Conservation (phyloP, 2,888 invertebrate species). For the Nymphalis c-album region DNA sequence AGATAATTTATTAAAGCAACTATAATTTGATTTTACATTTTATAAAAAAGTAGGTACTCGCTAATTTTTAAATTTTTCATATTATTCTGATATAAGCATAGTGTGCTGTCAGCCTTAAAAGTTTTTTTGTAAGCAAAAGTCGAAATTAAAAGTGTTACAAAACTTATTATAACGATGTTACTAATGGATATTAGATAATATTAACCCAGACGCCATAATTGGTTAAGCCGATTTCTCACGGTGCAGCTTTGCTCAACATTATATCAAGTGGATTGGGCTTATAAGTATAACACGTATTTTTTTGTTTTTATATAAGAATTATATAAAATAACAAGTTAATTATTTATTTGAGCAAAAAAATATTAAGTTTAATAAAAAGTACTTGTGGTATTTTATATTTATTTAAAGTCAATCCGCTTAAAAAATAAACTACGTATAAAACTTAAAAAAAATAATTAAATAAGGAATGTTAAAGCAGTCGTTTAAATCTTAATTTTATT, state of each 20-base stretch:
- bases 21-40: too few species aligned
- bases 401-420: too few species aligned
- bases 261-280: neutral
- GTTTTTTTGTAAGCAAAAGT: neutral
- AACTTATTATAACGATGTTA: neutral
- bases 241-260: neutral
- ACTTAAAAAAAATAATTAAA: neutral
- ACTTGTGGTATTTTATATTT: too few species aligned
- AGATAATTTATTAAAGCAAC: too few species aligned
- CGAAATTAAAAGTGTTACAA: slow-evolving; percentile 1
- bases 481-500: neutral
- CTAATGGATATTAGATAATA: slow-evolving; percentile 3
- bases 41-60: too few species aligned
- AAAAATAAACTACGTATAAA: neutral
- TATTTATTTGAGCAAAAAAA: neutral
- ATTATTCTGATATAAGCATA: too few species aligned
- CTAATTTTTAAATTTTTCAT: too few species aligned
- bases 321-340: too few species aligned
- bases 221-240: slow-evolving; percentile 14
- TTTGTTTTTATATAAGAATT: too few species aligned
- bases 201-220: slow-evolving; percentile 11
- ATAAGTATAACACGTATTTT: too few species aligned
- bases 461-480: too few species aligned
- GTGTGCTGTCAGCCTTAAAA: neutral
- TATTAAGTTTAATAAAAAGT: neutral